Base-by-base conservation (phyloP, 2,797 vertebrate species). In the Varecia variegata region DNA sequence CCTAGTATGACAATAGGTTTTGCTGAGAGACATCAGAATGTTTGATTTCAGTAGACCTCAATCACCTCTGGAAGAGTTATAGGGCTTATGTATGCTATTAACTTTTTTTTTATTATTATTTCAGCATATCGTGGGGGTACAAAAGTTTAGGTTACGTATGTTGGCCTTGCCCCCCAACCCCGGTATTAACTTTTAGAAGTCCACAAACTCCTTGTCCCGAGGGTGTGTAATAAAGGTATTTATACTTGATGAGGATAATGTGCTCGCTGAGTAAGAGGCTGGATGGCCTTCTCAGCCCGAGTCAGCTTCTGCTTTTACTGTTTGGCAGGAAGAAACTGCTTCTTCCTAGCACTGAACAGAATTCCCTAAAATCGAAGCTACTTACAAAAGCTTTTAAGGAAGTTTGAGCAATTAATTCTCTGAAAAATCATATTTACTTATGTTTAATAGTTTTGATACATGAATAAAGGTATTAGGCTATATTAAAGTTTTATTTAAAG, bases 401-500 rank as follows among this genome's bases (percentile, higher is more conserved):
- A 84, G 35, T 67, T 80, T 89, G 80, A 93, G 21, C 38, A 65
- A 6, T 74, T 95, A 70, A 7, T 79, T 95, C 40, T 71, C 83
- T 88, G 23, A 58, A 79, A 84, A 54, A 67, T 74, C 21, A 17
- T 52, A 38, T 94, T 89, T 84, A 45, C 50, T 81, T 93, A 43
- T 17, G 25, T 94, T 76, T 85, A 45, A 58, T 58, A 52, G 52
- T 90, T 65, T 86, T 79, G n/a, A 85, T 82, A 92, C n/a, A 65
- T 60, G 82, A 70, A 73, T 65, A 73, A 92, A 88, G 30, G 62
- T 30, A 40, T 1, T 87, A 54, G 45, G 25, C 83, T 88, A 67
- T 81, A 60, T 38, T 81, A 68, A 65, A 38, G 30, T 67, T 93
- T 94, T 89, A 81, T 91, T 79, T 95, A 80, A 87, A 81, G 62